A percentile compares a stretch with the other conserved stretches of the same genome.
These are phyloP conservation scores for Drosophila pseudotakahashii DNA, from an alignment of 2,888 invertebrate species.

Conservation along the genomic window DNA sequence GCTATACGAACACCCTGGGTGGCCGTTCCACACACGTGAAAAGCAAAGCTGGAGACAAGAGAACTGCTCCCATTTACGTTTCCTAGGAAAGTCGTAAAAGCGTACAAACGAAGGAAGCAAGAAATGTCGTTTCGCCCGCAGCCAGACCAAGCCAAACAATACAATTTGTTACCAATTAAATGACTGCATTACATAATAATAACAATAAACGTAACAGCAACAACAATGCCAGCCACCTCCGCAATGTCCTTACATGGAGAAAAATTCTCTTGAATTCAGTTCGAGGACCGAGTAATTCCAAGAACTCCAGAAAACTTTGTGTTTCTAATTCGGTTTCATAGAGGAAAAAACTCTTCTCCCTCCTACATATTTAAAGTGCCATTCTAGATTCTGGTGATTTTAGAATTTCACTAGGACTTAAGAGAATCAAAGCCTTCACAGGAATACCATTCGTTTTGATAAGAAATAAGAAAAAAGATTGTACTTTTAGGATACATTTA, in stretches of 20 bases:
- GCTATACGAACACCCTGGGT: background rate
- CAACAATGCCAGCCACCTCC: slow-evolving; percentile 38
- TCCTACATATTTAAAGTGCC: too few relatives aligned
- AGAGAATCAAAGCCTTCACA: too few relatives aligned
- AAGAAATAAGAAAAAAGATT: too few relatives aligned
- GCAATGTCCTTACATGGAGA: slow-evolving; percentile 32
- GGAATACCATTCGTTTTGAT: too few relatives aligned
- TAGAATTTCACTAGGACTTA: too few relatives aligned
- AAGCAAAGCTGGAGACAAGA: background rate
- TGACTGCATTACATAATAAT: slow-evolving; percentile 76
- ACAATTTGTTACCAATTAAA: slow-evolving; percentile 80
- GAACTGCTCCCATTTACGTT: slow-evolving; percentile 51
- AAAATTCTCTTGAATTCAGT: slow-evolving; percentile 2
- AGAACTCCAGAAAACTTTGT: background rate
- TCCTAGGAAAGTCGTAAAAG: slow-evolving; percentile 71
- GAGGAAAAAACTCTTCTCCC: too few relatives aligned
- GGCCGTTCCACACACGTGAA: background rate
- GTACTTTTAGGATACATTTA: too few relatives aligned
- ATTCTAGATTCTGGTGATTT: too few relatives aligned
- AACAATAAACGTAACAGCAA: slow-evolving; percentile 58
- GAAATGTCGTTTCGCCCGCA: slow-evolving; percentile 31
- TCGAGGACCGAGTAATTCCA: background rate
- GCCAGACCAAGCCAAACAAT: slow-evolving; percentile 67
- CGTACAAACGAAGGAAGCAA: slow-evolving; percentile 48
- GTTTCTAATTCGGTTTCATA: background rate